phyloP scores from a whole-genome alignment of 2,888 invertebrate species.

The Suillia variegata region DNA sequence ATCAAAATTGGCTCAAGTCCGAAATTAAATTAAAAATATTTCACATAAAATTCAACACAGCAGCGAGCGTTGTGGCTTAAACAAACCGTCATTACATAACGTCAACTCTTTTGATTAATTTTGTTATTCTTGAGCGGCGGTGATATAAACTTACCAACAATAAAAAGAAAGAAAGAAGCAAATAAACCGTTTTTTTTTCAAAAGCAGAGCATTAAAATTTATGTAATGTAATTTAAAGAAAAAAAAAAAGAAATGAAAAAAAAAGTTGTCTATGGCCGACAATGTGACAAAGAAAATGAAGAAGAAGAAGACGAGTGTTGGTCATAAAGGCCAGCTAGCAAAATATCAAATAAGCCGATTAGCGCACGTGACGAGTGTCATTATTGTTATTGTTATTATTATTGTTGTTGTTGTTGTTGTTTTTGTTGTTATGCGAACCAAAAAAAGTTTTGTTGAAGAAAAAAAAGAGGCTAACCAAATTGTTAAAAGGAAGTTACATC shows the following conservation, averaged over 20 bases:
- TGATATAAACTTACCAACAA: too few species aligned
- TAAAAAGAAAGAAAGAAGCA: too few species aligned
- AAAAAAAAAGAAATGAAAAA: too few species aligned
- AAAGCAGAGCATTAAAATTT: background rate
- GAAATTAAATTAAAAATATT: background rate
- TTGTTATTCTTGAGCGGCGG: too few species aligned
- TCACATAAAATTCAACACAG: background rate
- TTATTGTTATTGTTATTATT: too few species aligned
- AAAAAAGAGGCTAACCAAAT: too few species aligned
- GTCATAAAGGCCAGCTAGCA: background rate
- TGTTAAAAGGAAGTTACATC: too few species aligned
- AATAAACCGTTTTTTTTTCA: background rate
- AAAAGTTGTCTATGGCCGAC: too few species aligned
- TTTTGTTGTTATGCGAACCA: too few species aligned
- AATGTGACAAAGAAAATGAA: background rate
- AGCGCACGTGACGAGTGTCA: background rate
- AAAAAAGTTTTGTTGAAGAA: too few species aligned
- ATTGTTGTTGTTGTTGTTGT: too few species aligned
- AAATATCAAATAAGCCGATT: slow-evolving; percentile 4
- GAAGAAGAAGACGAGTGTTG: background rate
- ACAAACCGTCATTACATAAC: background rate
- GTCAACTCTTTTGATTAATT: background rate
- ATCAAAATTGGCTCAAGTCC: background rate
- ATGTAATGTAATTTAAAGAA: background rate
- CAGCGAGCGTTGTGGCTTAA: background rate